A percentile compares a stretch with the other conserved stretches of the same genome.
phyloP scores from a whole-genome alignment of 2,888 invertebrate species.

The Parascotia fuliginaria region DNA sequence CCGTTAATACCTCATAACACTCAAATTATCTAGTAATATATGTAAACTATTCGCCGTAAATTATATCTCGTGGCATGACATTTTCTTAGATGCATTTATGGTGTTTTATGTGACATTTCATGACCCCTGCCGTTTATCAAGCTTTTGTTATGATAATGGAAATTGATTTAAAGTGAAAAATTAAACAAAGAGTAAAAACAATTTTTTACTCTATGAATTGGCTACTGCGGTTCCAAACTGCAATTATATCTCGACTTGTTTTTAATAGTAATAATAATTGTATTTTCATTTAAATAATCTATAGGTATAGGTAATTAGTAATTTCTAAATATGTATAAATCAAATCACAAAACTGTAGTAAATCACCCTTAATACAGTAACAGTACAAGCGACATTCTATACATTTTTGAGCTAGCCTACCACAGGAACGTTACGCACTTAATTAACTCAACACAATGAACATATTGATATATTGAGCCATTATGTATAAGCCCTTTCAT shows the following conservation, averaged over 20 bases:
- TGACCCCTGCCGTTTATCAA: conserved; percentile 10
- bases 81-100: conserved; percentile 3
- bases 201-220: no score
- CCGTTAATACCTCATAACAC: conserved; percentile 26
- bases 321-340: neutral
- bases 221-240: no score
- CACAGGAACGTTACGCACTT: conserved; percentile 17
- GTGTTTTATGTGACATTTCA: neutral
- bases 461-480: conserved; percentile 9
- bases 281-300: no score
- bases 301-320: neutral
- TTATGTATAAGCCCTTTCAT: conserved; percentile 6
- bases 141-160: neutral
- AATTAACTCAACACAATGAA: conserved; percentile 24
- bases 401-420: conserved; percentile 30
- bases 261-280: no score
- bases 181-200: no score
- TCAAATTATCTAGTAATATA: conserved; percentile 17
- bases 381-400: conserved; percentile 17
- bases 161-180: no score
- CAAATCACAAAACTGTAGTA: neutral
- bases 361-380: conserved; percentile 2
- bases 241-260: no score
- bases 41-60: conserved; percentile 27
- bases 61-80: conserved; percentile 6